Conservation (phyloP, 2,888 invertebrate species). For the Leucophora obtusa region DNA sequence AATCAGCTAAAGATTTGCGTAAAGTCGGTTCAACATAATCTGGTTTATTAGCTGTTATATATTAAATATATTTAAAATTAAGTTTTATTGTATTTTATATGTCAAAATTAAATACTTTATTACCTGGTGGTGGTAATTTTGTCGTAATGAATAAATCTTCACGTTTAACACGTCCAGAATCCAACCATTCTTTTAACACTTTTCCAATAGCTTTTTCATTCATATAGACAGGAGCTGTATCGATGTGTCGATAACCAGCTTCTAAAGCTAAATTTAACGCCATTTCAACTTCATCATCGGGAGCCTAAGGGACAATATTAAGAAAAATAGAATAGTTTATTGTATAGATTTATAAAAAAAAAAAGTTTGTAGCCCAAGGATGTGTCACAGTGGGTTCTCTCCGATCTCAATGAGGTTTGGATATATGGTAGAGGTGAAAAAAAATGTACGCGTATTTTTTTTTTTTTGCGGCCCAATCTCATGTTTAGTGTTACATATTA, state of each 20-base stretch:
- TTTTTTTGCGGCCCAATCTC: too few species aligned
- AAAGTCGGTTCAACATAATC: conserved; percentile 84
- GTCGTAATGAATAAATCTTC: conserved; percentile 92
- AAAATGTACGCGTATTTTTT: too few species aligned
- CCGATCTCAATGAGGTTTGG: too few species aligned
- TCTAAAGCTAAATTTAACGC: conserved; percentile 85
- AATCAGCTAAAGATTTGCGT: conserved; percentile 83
- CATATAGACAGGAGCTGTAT: conserved; percentile 87
- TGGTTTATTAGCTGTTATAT: conserved; percentile 81
- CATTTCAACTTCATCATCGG: conserved; percentile 83
- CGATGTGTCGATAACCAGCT: conserved; percentile 90
- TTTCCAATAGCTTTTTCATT: conserved; percentile 88
- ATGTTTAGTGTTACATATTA: too few species aligned
- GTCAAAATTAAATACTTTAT: conserved; percentile 5
- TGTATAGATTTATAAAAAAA: too few species aligned
- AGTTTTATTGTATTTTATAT: background rate
- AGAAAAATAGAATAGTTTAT: background rate
- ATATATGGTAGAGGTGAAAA: too few species aligned
- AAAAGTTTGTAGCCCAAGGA: too few species aligned
- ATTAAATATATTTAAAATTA: background rate
- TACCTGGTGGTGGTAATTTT: conserved; percentile 85
- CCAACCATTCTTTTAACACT: conserved; percentile 85
- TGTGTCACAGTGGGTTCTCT: too few species aligned
- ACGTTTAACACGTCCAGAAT: conserved; percentile 83
- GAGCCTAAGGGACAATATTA: conserved; percentile 80